These are phyloP conservation scores for Electrophaes corylata DNA, from an alignment of 2,888 invertebrate species.

Conservation along the genomic window DNA sequence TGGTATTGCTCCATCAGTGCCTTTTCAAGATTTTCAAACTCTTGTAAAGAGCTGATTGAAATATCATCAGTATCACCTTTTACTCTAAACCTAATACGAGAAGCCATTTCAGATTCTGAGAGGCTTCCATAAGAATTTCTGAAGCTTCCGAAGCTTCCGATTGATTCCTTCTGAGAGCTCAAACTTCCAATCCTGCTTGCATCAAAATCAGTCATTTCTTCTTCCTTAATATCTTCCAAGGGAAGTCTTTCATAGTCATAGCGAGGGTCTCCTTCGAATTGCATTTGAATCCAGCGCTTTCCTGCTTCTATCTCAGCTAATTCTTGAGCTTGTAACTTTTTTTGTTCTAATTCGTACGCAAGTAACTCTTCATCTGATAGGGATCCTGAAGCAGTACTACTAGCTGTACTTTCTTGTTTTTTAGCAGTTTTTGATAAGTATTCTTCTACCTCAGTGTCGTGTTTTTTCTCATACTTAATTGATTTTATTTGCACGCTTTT, in stretches of 20 bases:
- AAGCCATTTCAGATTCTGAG: slow-evolving; percentile 94
- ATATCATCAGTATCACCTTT: slow-evolving; percentile 96
- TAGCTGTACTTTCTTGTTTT: slow-evolving; percentile 80
- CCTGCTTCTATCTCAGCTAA: slow-evolving; percentile 87
- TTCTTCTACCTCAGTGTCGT: slow-evolving; percentile 89
- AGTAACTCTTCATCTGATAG: slow-evolving; percentile 85
- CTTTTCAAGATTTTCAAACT: slow-evolving; percentile 96
- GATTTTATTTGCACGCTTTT: slow-evolving; percentile 89
- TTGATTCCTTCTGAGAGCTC: slow-evolving; percentile 90
- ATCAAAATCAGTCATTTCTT: slow-evolving; percentile 94
- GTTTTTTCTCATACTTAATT: slow-evolving; percentile 82
- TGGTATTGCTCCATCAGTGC: slow-evolving; percentile 92
- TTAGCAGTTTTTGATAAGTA: slow-evolving; percentile 88
- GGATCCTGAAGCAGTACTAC: slow-evolving; percentile 82
- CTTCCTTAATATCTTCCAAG: slow-evolving; percentile 96
- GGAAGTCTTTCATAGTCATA: slow-evolving; percentile 93
- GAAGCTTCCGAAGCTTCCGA: slow-evolving; percentile 92
- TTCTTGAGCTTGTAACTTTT: slow-evolving; percentile 76
- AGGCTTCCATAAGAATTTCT: slow-evolving; percentile 96
- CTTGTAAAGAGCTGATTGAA: slow-evolving; percentile 96
- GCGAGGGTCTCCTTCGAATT: slow-evolving; percentile 90
- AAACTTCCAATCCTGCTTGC: slow-evolving; percentile 90
- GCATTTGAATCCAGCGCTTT: slow-evolving; percentile 95
- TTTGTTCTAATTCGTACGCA: slow-evolving; percentile 88
- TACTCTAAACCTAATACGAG: slow-evolving; percentile 92